phyloP scores from a whole-genome alignment of 64 coral and sea anemone genomes.

The Montipora efflorescens region DNA sequence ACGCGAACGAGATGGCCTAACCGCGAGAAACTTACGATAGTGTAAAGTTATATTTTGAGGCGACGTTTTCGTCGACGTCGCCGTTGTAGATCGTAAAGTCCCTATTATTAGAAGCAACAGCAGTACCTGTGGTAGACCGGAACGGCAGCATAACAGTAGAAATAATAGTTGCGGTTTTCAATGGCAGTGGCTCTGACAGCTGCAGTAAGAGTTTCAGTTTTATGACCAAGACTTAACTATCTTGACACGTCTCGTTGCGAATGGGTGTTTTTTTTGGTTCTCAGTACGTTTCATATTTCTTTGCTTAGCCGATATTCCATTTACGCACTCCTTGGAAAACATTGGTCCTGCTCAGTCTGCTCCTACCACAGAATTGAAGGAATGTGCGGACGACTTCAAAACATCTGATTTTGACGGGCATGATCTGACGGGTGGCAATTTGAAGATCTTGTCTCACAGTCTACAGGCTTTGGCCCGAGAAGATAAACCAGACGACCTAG shows the following conservation, averaged over 20 bases:
- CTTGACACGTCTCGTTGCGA: background rate
- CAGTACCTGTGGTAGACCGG: too few relatives aligned
- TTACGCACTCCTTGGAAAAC: constrained; percentile 49
- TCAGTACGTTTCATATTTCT: background rate
- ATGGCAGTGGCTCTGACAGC: too few relatives aligned
- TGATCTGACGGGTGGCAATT: constrained; percentile 91
- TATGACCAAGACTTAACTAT: too few relatives aligned
- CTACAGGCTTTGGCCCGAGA: constrained; percentile 68
- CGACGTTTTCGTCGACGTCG: too few relatives aligned
- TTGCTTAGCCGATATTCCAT: constrained; percentile 57
- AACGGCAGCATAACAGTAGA: too few relatives aligned
- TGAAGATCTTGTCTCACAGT: constrained; percentile 74
- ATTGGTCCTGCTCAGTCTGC: constrained; percentile 81
- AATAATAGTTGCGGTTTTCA: too few relatives aligned
- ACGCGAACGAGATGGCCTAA: too few relatives aligned
- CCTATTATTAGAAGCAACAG: too few relatives aligned
- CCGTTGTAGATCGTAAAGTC: too few relatives aligned
- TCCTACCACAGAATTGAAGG: constrained; percentile 63
- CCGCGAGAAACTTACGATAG: too few relatives aligned
- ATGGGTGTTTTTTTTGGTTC: background rate
- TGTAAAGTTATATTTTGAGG: too few relatives aligned
- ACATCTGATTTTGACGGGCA: constrained; percentile 64
- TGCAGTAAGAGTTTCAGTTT: too few relatives aligned
- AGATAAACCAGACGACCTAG: constrained; percentile 59
- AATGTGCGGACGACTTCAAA: constrained; percentile 61